Conservation (phyloP, 1,140 invertebrate species). For the Chironomus tepperi region DNA sequence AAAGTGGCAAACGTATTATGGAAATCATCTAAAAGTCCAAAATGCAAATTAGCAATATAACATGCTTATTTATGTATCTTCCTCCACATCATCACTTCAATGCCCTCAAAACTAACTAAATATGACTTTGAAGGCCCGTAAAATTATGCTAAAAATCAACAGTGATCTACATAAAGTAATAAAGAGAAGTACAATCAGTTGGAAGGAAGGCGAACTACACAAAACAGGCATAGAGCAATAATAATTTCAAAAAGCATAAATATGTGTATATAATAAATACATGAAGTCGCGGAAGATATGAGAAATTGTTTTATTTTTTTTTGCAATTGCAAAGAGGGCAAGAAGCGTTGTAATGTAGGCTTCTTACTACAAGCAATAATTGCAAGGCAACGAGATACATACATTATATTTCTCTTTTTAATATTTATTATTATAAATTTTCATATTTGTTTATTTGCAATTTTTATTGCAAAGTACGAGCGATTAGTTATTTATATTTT, state of each 20-base stretch:
- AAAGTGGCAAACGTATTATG: no score
- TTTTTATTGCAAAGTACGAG: background rate
- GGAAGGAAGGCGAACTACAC: no score
- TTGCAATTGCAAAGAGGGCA: background rate
- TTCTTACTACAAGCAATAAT: slow-evolving; percentile 13
- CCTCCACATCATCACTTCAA: no score
- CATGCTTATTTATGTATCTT: no score
- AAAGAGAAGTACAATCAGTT: no score
- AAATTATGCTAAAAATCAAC: slow-evolving; percentile 4
- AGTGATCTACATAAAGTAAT: no score
- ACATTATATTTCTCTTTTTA: background rate
- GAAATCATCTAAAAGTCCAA: no score
- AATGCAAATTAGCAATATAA: no score
- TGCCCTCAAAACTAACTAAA: background rate
- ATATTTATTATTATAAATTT: background rate
- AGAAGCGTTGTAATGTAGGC: slow-evolving; percentile 6
- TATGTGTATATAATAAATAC: background rate
- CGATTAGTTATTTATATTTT: background rate
- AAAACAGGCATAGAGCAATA: no score
- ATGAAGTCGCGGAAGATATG: background rate
- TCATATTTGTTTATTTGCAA: background rate
- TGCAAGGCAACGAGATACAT: background rate
- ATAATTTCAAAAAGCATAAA: no score
- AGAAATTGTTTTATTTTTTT: background rate
- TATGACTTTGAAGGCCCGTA: background rate